Percentiles rank a stretch among this genome's conserved stretches.
These are phyloP conservation scores for Vultur gryphus DNA, from an alignment of 2,797 vertebrate species.

Conservation along the genomic window DNA sequence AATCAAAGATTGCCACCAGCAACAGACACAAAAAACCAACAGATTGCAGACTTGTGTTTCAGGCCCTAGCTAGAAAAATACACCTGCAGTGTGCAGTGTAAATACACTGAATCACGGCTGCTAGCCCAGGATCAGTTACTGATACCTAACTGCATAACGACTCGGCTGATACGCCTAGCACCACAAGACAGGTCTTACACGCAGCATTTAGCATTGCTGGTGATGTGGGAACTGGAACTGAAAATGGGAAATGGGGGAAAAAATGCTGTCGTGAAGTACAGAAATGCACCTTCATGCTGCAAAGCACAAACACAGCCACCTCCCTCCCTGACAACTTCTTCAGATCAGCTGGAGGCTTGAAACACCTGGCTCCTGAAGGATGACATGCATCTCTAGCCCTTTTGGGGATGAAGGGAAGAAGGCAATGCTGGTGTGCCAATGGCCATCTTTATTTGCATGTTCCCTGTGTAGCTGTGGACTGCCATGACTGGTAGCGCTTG, in stretches of 20 bases:
- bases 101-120: not conserved
- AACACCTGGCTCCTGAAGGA: not conserved
- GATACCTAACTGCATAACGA: not conserved
- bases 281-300: not conserved
- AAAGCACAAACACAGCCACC: not conserved
- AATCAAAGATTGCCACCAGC: not conserved
- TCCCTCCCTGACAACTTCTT: not conserved
- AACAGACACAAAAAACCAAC: not conserved
- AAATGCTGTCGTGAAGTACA: not conserved
- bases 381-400: not conserved
- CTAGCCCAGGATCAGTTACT: not conserved
- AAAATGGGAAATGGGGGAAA: not conserved
- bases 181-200: not conserved
- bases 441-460: not conserved
- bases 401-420: not conserved
- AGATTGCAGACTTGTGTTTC: not conserved
- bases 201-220: not conserved
- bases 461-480: not conserved
- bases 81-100: constrained; percentile 13
- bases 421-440: too few species aligned
- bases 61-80: not conserved
- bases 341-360: not conserved
- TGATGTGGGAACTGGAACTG: not conserved
- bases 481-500: not conserved
- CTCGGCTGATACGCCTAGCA: not conserved